phyloP scores from a whole-genome alignment of 2,113 vertebrate genomes.

The Excalfactoria chinensis region DNA sequence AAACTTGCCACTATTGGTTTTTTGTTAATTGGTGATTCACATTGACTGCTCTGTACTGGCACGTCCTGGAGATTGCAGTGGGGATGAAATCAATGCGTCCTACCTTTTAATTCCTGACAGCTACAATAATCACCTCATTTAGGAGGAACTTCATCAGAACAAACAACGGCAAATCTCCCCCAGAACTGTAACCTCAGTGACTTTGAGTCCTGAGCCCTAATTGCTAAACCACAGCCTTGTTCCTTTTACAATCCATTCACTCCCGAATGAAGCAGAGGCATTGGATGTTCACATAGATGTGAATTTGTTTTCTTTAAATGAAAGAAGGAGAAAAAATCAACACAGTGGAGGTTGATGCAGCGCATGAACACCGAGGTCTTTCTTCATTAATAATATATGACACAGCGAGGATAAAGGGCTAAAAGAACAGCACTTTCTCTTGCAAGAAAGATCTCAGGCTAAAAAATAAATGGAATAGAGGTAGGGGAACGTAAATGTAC shows the following conservation, averaged over 20 bases:
- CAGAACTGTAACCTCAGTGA: slow-evolving; percentile 13
- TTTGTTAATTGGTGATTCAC: slow-evolving; percentile 54
- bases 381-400: background rate
- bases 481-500: background rate
- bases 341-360: background rate
- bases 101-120: slow-evolving; percentile 58
- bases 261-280: background rate
- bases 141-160: slow-evolving; percentile 48
- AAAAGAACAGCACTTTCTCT: background rate
- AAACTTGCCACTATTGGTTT: slow-evolving; percentile 52
- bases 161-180: slow-evolving; percentile 22
- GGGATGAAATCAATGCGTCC: slow-evolving; percentile 53
- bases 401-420: background rate
- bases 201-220: background rate
- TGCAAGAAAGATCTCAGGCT: background rate
- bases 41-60: background rate
- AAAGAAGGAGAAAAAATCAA: background rate
- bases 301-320: background rate
- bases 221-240: background rate
- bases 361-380: background rate
- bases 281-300: too few species aligned
- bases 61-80: background rate
- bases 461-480: background rate
- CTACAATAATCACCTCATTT: slow-evolving; percentile 61
- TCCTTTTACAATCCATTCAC: background rate